Base-by-base conservation (phyloP, 2,797 vertebrate species). In the Sebastiscus albofasciatus region DNA sequence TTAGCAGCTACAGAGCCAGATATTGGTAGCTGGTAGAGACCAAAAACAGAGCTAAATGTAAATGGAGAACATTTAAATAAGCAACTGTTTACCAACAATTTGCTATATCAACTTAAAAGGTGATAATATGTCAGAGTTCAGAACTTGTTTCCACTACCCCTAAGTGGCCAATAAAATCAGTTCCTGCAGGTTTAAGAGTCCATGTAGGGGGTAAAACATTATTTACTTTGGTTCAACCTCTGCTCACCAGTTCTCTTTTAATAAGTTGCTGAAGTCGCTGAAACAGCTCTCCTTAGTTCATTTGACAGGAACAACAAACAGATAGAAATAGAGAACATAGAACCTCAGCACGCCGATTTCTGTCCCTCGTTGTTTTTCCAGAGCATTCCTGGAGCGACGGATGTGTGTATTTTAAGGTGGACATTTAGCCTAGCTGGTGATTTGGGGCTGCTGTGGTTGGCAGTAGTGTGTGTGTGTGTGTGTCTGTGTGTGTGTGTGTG, bases 351-450 rank as follows among this genome's bases (percentile, higher is more conserved):
- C 3, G 13, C 18, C 1, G 75, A 84, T 80, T 90, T 85, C 55
- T 83, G 88, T 85, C 87, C 79, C 75, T 68, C 67, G 12, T 64
- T 91, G 91, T 93, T 90, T 91, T 92, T 89, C 88, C 82, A 89
- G 24, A 82, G 78, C 93, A 95, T 95, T 94, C 93, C 87, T 92
- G 83, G 72, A 91, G 79, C 46, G 67, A 86, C 72, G 81, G 79
- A 85, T 75, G 66, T 67, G 89, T 88, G 90, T 94, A 93, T 94
- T 95, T 95, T 95, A 94, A 94, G 94, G 91, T 93, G 91, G 86
- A 90, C 79, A 6, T 91, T 92, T 87, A 91, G 75, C 64, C 84
- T 80, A 95, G 91, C 86, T 83, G 92, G 93, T 95, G 93, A 94
- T 94, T 95, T 93, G 91, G 84, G 94, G 93, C 85, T 58, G 36